Conservation (phyloP, 2,797 vertebrate species). For the Acanthurus tractus region DNA sequence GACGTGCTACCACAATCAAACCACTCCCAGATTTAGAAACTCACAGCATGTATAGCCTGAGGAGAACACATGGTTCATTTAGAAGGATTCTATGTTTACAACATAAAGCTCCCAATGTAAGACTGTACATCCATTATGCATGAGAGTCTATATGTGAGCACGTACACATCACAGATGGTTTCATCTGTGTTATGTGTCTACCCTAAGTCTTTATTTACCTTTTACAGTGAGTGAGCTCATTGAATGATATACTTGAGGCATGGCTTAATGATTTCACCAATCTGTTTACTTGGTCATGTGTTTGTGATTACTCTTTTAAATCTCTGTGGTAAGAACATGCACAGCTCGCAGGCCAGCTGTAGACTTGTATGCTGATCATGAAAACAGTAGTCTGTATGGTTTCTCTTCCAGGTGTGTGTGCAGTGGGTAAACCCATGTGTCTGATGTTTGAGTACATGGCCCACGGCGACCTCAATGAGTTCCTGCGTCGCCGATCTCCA, state of each 20-base stretch:
- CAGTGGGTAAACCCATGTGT: conserved; percentile 98
- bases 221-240: conserved; percentile 47
- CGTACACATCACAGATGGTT: conserved; percentile 25
- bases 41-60: background rate
- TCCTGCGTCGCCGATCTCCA: conserved; percentile 90
- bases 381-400: background rate
- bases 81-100: conserved; percentile 26
- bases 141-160: conserved; percentile 30
- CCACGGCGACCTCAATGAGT: conserved; percentile 96
- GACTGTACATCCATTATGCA: conserved; percentile 18
- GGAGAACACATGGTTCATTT: conserved; percentile 25
- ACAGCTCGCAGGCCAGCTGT: background rate
- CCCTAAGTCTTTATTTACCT: conserved; percentile 29
- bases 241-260: conserved; percentile 5
- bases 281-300: conserved; percentile 25
- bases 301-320: conserved; percentile 20
- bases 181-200: conserved; percentile 60
- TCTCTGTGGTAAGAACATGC: conserved; percentile 8
- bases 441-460: conserved; percentile 99
- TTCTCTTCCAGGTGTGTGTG: conserved; percentile 91
- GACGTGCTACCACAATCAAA: conserved; percentile 6
- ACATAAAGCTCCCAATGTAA: conserved; percentile 13
- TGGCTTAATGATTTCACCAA: conserved; percentile 25
- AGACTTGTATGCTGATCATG: background rate
- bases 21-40: conserved; percentile 2